These are phyloP conservation scores for Polypterus senegalus DNA, from an alignment of 2,113 vertebrate species.

Conservation along the genomic window DNA sequence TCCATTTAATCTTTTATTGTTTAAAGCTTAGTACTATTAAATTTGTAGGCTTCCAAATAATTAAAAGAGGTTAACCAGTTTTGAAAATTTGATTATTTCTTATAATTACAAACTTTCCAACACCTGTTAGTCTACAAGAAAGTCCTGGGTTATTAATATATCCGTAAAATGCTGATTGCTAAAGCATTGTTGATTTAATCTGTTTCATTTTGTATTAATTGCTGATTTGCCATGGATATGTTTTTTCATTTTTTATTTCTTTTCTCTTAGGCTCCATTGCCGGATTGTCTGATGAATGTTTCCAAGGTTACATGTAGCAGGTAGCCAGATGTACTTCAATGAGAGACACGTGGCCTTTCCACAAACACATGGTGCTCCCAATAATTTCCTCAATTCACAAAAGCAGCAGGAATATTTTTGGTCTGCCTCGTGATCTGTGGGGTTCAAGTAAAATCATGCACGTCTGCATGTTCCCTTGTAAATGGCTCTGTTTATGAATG, in stretches of 20 bases:
- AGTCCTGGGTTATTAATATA: too few relatives aligned
- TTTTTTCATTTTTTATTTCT: not conserved
- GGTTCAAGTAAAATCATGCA: not conserved
- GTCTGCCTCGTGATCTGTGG: constrained; percentile 2
- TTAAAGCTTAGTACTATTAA: too few relatives aligned
- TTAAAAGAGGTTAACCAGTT: too few relatives aligned
- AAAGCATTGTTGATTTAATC: not conserved
- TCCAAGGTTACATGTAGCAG: constrained; percentile 20
- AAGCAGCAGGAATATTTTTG: too few relatives aligned
- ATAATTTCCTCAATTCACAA: constrained; percentile 11
- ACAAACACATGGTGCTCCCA: not conserved
- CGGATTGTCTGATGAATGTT: constrained; percentile 8
- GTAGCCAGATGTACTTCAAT: constrained; percentile 14
- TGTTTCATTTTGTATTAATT: not conserved
- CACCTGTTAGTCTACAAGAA: too few relatives aligned
- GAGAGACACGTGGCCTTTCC: constrained; percentile 6
- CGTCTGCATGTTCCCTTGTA: not conserved
- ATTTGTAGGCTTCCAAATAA: too few relatives aligned
- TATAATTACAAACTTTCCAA: too few relatives aligned
- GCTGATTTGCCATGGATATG: not conserved
- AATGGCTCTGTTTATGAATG: not conserved
- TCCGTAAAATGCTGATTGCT: too few relatives aligned
- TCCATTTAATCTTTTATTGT: too few relatives aligned
- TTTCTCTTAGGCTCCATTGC: not conserved
- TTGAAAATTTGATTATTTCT: too few relatives aligned